A percentile compares a stretch with the other conserved stretches of the same genome.
phyloP scores from a whole-genome alignment of 2,888 invertebrate species.

The Hololepta plana region DNA sequence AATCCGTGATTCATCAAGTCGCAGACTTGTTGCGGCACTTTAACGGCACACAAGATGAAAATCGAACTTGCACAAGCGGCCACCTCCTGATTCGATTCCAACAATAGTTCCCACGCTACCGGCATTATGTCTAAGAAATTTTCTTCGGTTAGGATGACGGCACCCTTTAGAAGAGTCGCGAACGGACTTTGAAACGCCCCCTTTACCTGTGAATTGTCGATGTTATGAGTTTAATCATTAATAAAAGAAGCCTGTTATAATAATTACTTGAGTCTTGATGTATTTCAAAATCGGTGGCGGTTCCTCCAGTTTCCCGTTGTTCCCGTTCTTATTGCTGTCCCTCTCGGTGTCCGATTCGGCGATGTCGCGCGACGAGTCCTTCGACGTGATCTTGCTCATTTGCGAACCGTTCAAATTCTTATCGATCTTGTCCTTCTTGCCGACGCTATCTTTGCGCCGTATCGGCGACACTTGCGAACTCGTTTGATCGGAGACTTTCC shows the following conservation, averaged over 20 bases:
- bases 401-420: conserved; percentile 32
- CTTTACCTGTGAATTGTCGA: conserved; percentile 55
- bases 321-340: conserved; percentile 15
- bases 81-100: conserved; percentile 82
- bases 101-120: conserved; percentile 85
- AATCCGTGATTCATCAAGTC: conserved; percentile 80
- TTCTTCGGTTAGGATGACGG: conserved; percentile 74
- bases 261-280: too few species aligned
- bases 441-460: conserved; percentile 57
- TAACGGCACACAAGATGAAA: conserved; percentile 85
- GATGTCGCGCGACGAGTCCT: conserved; percentile 34
- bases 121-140: conserved; percentile 75
- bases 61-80: conserved; percentile 72
- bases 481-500: conserved; percentile 67
- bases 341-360: conserved; percentile 31
- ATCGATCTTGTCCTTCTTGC: conserved; percentile 45
- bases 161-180: conserved; percentile 74
- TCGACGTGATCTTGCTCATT: conserved; percentile 26
- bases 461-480: conserved; percentile 65
- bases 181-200: conserved; percentile 82
- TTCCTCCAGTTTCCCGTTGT: conserved; percentile 34
- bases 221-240: conserved; percentile 3
- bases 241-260: conserved; percentile 5
- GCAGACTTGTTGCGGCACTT: conserved; percentile 74
- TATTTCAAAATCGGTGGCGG: conserved; percentile 57